phyloP scores from a whole-genome alignment of 2,888 invertebrate genomes.

The Mechanitis messenoides region DNA sequence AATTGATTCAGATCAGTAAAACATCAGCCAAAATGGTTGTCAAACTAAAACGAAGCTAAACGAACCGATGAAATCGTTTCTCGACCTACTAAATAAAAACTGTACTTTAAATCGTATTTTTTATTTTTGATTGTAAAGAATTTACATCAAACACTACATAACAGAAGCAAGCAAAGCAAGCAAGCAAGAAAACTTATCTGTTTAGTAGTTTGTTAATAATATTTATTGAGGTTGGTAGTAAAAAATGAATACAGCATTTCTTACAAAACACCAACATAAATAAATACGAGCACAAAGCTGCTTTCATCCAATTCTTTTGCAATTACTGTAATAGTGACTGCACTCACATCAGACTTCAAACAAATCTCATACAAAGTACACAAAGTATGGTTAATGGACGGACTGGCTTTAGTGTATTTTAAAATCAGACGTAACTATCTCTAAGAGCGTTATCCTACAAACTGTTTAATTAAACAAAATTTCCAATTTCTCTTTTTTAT shows the following conservation, averaged over 20 bases:
- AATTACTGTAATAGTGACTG: neutral
- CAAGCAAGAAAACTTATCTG: too few species aligned
- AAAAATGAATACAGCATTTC: neutral
- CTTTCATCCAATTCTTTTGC: neutral
- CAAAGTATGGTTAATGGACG: slow-evolving; percentile 1
- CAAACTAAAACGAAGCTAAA: too few species aligned
- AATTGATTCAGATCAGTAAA: too few species aligned
- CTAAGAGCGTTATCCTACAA: neutral
- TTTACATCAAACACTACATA: too few species aligned
- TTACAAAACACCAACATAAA: neutral
- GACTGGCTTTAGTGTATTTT: neutral
- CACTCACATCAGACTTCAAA: neutral
- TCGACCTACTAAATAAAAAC: too few species aligned
- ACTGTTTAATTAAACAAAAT: slow-evolving; percentile 16
- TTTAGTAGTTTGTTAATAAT: too few species aligned
- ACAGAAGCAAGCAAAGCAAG: too few species aligned
- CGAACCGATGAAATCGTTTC: too few species aligned
- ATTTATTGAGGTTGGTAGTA: too few species aligned
- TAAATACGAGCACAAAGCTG: neutral
- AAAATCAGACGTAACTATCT: neutral
- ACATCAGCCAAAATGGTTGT: too few species aligned
- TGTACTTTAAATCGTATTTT: too few species aligned
- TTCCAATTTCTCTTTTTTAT: slow-evolving; percentile 9
- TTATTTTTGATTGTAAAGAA: too few species aligned
- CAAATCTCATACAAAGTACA: neutral